Evolutionary conservation across 2,113 vertebrate species (phyloP).

Genomic region (Salminus brasiliensis): DNA sequence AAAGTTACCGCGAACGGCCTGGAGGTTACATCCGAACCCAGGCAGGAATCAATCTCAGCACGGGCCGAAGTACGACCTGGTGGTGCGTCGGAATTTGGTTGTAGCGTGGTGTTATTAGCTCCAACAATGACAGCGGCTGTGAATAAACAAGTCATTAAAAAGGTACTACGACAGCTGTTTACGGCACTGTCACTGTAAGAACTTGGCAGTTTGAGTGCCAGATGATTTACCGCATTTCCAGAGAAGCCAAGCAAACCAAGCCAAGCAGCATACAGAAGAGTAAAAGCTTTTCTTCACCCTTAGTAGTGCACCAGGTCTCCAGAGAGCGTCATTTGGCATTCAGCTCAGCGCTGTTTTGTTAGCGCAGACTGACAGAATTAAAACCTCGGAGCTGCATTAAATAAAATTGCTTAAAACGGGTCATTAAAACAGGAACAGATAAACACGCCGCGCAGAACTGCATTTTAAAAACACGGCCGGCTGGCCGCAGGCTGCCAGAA

Average conservation of each 20-base stretch:
- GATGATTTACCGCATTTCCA: neutral
- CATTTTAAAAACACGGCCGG: neutral
- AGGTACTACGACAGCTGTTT: neutral
- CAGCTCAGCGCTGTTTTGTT: neutral
- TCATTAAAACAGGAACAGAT: neutral
- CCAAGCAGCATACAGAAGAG: too few relatives aligned
- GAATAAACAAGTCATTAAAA: neutral
- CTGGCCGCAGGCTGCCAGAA: neutral
- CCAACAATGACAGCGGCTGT: neutral
- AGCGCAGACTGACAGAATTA: neutral
- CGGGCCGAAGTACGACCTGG: constrained; percentile 52
- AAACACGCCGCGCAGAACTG: neutral
- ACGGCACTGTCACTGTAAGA: neutral
- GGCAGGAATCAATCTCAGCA: constrained; percentile 71
- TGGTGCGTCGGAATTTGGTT: neutral
- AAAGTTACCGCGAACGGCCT: constrained; percentile 68
- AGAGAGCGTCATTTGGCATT: constrained; percentile 33
- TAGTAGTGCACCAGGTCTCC: neutral
- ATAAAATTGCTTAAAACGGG: neutral
- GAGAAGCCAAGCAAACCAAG: neutral
- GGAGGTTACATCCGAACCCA: constrained; percentile 71
- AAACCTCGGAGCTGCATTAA: neutral
- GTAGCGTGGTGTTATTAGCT: neutral
- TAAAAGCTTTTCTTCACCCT: neutral
- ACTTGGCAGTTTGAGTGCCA: neutral